phyloP scores from a whole-genome alignment of 2,797 vertebrate species.

The Acanthurus lineatus region DNA sequence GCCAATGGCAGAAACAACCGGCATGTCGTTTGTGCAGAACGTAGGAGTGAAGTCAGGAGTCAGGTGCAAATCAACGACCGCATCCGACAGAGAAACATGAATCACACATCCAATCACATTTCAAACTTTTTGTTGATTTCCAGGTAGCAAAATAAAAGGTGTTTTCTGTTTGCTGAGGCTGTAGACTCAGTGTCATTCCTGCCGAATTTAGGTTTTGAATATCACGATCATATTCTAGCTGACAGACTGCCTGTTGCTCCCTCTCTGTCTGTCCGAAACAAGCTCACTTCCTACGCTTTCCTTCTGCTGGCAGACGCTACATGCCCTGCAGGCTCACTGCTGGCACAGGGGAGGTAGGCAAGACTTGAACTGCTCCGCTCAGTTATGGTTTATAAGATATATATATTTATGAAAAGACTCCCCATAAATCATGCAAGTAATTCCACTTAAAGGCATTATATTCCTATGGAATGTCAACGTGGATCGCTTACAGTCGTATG shows the following conservation, averaged over 20 bases:
- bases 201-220: conserved; percentile 36
- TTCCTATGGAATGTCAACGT: conserved; percentile 42
- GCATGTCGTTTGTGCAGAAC: conserved; percentile 8
- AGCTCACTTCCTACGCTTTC: conserved; percentile 73
- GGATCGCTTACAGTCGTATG: conserved; percentile 26
- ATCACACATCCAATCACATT: not conserved
- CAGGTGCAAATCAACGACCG: conserved; percentile 7
- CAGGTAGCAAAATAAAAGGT: not conserved
- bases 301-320: conserved; percentile 66
- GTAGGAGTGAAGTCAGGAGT: conserved; percentile 41
- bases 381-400: conserved; percentile 41
- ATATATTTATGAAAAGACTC: conserved; percentile 43
- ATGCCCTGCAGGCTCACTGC: conserved; percentile 52
- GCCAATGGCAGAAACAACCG: conserved; percentile 51
- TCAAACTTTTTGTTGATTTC: not conserved
- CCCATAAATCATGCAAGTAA: conserved; percentile 50
- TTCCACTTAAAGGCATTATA: conserved; percentile 45
- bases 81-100: not conserved
- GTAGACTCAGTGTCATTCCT: conserved; percentile 1
- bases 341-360: conserved; percentile 52
- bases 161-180: conserved; percentile 11
- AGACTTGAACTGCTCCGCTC: conserved; percentile 30
- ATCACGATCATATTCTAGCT: conserved; percentile 35
- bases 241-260: conserved; percentile 66
- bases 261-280: conserved; percentile 58